Percentiles rank a stretch among this genome's conserved stretches.
These are phyloP conservation scores for Corvus cornix DNA, from an alignment of 2,113 vertebrate species.

Conservation along the genomic window DNA sequence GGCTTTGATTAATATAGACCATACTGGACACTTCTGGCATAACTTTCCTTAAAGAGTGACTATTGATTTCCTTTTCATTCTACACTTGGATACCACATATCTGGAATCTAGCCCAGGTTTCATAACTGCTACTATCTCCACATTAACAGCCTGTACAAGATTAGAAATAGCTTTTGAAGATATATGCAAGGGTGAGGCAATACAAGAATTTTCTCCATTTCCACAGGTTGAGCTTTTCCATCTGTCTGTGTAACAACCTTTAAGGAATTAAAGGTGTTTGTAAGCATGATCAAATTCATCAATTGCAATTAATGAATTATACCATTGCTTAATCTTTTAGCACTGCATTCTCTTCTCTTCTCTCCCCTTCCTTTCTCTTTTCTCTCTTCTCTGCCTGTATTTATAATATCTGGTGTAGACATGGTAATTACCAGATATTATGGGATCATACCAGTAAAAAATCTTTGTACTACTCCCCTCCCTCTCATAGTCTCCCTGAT, in stretches of 20 bases:
- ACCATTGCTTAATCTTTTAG: neutral
- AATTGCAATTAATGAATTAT: neutral
- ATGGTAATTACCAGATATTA: neutral
- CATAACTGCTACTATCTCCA: conserved; percentile 55
- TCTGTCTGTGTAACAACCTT: neutral
- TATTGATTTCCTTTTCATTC: conserved; percentile 70
- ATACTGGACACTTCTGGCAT: conserved; percentile 40
- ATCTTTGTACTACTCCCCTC: neutral
- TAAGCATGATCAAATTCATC: conserved; percentile 30
- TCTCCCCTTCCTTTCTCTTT: neutral
- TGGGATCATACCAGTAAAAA: neutral
- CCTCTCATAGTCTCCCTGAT: neutral
- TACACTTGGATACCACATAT: conserved; percentile 62
- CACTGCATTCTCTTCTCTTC: neutral
- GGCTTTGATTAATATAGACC: conserved; percentile 50
- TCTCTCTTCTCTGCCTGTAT: neutral
- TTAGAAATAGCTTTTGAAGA: conserved; percentile 58
- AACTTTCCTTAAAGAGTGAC: conserved; percentile 33
- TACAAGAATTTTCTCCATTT: conserved; percentile 47
- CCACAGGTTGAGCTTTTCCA: conserved; percentile 54
- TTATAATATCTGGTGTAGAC: neutral
- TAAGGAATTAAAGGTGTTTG: conserved; percentile 50
- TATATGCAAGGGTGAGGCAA: conserved; percentile 33
- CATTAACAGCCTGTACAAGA: conserved; percentile 47
- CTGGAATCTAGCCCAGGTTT: conserved; percentile 61